Evolutionary conservation across 2,888 invertebrate species (phyloP).

Genomic region (Drosophila parthenogenetica): DNA sequence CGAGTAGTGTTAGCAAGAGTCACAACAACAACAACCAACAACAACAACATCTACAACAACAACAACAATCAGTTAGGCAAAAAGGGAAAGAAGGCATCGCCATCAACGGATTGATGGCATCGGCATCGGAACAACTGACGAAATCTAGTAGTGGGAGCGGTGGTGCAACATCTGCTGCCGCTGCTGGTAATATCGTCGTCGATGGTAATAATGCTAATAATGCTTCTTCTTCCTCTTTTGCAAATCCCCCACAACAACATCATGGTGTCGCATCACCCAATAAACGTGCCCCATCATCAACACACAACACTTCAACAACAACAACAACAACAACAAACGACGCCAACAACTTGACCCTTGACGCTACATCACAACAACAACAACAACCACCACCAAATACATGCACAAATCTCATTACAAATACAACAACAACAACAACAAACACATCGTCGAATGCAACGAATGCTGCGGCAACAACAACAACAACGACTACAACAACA

Average conservation of each 20-base stretch:
- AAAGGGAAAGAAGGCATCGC: slow-evolving; percentile 84
- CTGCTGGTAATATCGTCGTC: slow-evolving; percentile 85
- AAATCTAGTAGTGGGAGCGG: slow-evolving; percentile 84
- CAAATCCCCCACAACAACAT: slow-evolving; percentile 85
- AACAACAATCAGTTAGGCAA: slow-evolving; percentile 81
- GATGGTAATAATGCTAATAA: slow-evolving; percentile 87
- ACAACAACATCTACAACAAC: slow-evolving; percentile 50
- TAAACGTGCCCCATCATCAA: slow-evolving; percentile 80
- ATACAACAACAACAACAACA: slow-evolving; percentile 83
- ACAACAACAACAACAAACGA: slow-evolving; percentile 66
- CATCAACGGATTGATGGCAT: slow-evolving; percentile 68
- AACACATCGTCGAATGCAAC: slow-evolving; percentile 81
- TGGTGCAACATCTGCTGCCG: slow-evolving; percentile 71
- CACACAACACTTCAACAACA: slow-evolving; percentile 68
- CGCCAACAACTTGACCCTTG: slow-evolving; percentile 74
- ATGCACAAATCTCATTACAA: slow-evolving; percentile 81
- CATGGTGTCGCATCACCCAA: slow-evolving; percentile 83
- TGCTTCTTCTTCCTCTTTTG: slow-evolving; percentile 88
- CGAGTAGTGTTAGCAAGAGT: slow-evolving; percentile 74
- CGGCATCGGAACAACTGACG: slow-evolving; percentile 81
- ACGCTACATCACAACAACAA: slow-evolving; percentile 79
- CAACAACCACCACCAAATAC: slow-evolving; percentile 82
- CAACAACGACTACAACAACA: slow-evolving; percentile 56
- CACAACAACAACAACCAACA: slow-evolving; percentile 67
- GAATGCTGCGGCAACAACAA: slow-evolving; percentile 71